Evolutionary conservation across 2,888 invertebrate species (phyloP).

Genomic region (Hemithea aestivaria): DNA sequence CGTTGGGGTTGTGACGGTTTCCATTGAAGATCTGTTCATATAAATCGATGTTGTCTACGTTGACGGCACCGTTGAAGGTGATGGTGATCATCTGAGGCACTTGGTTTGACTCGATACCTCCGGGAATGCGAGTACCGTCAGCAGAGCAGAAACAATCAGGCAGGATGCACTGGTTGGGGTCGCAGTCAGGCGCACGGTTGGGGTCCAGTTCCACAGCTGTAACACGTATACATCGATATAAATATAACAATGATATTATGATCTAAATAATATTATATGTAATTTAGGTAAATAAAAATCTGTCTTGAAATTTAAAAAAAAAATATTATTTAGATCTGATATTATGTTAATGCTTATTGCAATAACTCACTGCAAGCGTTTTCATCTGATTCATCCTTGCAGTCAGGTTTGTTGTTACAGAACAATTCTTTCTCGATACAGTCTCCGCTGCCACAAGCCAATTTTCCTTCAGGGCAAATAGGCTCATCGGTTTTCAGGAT

Average conservation of each 20-base stretch:
- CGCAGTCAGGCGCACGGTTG: conserved; percentile 94
- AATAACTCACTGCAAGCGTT: conserved; percentile 94
- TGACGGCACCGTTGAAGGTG: conserved; percentile 95
- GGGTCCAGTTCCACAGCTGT: conserved; percentile 93
- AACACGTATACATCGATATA: too few species aligned
- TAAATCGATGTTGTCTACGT: conserved; percentile 94
- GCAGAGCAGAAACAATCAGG: conserved; percentile 97
- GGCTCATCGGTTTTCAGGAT: conserved; percentile 96
- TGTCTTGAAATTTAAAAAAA: too few species aligned
- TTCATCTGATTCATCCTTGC: conserved; percentile 96
- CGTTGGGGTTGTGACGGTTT: conserved; percentile 91
- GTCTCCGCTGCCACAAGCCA: conserved; percentile 95
- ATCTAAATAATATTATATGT: too few species aligned
- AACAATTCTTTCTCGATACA: conserved; percentile 95
- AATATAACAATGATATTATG: too few species aligned
- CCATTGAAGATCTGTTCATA: conserved; percentile 95
- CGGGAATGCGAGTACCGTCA: conserved; percentile 93
- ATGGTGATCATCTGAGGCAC: conserved; percentile 96
- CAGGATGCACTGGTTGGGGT: conserved; percentile 90
- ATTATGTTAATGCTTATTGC: too few species aligned
- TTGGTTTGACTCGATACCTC: conserved; percentile 88
- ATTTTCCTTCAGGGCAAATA: conserved; percentile 92
- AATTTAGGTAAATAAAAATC: too few species aligned
- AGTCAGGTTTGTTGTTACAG: conserved; percentile 95
- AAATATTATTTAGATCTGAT: too few species aligned